phyloP scores from a whole-genome alignment of 2,888 invertebrate genomes.

The Phengaris arion region DNA sequence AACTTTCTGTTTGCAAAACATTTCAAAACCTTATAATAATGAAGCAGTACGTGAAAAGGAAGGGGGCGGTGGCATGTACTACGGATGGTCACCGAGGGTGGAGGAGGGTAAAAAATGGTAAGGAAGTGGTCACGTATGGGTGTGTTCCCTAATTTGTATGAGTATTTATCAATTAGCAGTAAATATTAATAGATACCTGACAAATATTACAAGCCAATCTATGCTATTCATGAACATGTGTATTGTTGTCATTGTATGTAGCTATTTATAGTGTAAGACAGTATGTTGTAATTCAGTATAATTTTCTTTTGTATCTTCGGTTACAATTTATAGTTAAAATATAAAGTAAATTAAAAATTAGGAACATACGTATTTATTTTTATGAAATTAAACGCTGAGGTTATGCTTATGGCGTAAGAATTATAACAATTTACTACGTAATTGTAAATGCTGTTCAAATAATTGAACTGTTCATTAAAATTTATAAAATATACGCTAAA shows the following conservation, averaged over 20 bases:
- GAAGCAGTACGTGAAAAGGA: no score
- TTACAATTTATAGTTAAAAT: not conserved
- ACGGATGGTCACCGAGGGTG: no score
- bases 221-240: not conserved
- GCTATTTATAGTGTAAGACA: slow-evolving; percentile 49
- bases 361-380: slow-evolving; percentile 23
- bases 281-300: slow-evolving; percentile 31
- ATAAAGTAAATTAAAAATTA: slow-evolving; percentile 17
- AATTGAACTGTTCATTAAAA: not conserved
- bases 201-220: not conserved
- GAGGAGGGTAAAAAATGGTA: no score
- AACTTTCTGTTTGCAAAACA: no score
- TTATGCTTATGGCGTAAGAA: slow-evolving; percentile 1
- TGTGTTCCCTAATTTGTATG: no score
- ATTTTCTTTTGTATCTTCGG: not conserved
- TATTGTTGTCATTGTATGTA: slow-evolving; percentile 38
- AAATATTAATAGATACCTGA: not conserved
- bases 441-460: slow-evolving; percentile 12
- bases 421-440: not conserved
- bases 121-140: no score
- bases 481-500: not conserved
- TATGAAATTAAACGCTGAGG: slow-evolving; percentile 8
- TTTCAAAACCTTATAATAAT: no score
- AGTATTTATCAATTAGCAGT: no score
- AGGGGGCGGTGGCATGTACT: no score